phyloP scores from a whole-genome alignment of 2,888 invertebrate species.

The Alsophila aescularia region DNA sequence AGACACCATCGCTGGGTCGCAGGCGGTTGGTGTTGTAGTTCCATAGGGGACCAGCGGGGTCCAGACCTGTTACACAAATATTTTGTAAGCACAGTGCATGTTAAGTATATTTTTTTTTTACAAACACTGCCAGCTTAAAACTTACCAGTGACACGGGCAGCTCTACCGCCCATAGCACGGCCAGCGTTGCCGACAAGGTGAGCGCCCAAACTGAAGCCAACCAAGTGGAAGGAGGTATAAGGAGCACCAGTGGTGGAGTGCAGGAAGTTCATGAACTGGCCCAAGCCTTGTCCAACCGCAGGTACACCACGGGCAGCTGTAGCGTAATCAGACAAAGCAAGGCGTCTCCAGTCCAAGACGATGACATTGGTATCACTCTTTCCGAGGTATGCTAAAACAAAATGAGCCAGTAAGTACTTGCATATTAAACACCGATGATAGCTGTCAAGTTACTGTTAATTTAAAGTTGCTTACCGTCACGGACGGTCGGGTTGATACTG shows the following conservation, averaged over 20 bases:
- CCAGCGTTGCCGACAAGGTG: constrained; percentile 76
- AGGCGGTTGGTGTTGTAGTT: constrained; percentile 44
- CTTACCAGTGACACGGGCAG: constrained; percentile 68
- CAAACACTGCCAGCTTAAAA: too few relatives aligned
- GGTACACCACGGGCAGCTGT: constrained; percentile 64
- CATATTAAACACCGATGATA: constrained; percentile 40
- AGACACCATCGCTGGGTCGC: constrained; percentile 57
- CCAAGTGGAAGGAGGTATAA: constrained; percentile 62
- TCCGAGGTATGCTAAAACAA: constrained; percentile 34
- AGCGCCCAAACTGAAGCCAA: constrained; percentile 79
- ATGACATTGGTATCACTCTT: constrained; percentile 68
- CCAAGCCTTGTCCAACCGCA: constrained; percentile 67
- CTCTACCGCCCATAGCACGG: constrained; percentile 59
- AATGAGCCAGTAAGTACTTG: constrained; percentile 53
- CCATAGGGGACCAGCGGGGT: constrained; percentile 63
- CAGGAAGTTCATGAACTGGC: constrained; percentile 68
- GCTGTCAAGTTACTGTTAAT: background rate
- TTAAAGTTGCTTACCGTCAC: constrained; percentile 44
- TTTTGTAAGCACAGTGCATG: too few relatives aligned
- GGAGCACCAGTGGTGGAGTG: constrained; percentile 54
- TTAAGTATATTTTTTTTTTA: too few relatives aligned
- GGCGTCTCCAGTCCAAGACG: constrained; percentile 68
- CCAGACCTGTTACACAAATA: constrained; percentile 47
- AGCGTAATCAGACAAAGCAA: constrained; percentile 56
- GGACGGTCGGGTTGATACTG: constrained; percentile 46